These are phyloP conservation scores for Dasyprocta punctata DNA, from an alignment of 2,113 vertebrate genomes.

Conservation along the genomic window DNA sequence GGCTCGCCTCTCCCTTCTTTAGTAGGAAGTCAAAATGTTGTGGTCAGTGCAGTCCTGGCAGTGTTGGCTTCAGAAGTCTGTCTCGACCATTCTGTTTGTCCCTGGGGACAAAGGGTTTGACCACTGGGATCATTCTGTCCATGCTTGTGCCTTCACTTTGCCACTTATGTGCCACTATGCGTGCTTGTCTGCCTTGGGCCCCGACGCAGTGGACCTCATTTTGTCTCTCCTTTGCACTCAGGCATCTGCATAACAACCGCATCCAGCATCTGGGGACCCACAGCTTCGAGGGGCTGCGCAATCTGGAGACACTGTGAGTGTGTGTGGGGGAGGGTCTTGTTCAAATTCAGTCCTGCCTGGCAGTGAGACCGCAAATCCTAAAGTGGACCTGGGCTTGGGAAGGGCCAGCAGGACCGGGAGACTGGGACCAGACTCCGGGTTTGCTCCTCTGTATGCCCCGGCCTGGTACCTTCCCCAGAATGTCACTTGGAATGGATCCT, in stretches of 20 bases:
- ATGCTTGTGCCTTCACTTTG: not conserved
- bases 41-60: no score
- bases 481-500: not conserved
- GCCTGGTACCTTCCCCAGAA: not conserved
- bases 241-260: constrained; percentile 97
- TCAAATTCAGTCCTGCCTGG: not conserved
- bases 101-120: not conserved
- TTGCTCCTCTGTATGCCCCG: not conserved
- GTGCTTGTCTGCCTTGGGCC: not conserved
- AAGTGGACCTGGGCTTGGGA: not conserved
- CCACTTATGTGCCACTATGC: not conserved
- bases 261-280: constrained; percentile 93
- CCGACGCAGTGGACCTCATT: fast-evolving
- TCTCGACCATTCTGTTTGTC: not conserved
- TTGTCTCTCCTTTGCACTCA: constrained; percentile 83
- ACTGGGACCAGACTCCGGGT: not conserved
- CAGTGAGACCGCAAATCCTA: not conserved
- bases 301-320: constrained; percentile 97
- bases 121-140: not conserved
- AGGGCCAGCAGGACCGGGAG: not conserved
- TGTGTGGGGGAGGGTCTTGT: not conserved
- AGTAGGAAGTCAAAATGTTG: not conserved
- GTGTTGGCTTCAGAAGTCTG: not conserved
- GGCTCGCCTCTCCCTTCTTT: not conserved
- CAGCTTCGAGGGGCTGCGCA: constrained; percentile 95